phyloP scores from a whole-genome alignment of 1,140 invertebrate genomes.

The Drosophila rufa region DNA sequence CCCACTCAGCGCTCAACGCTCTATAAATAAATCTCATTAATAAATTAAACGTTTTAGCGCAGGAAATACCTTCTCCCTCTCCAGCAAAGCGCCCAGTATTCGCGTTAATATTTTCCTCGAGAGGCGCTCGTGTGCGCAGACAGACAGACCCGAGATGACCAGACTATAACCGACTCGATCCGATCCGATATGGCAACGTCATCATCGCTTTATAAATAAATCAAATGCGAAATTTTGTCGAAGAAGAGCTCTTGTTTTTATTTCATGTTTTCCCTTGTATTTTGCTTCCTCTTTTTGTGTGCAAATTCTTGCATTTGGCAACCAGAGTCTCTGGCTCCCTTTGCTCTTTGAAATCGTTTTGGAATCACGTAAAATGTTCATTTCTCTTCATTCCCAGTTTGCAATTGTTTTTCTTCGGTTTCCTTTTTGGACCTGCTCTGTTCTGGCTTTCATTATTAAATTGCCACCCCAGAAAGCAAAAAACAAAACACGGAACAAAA shows the following conservation, averaged over 20 bases:
- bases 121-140: conserved; percentile 34
- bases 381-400: conserved; percentile 62
- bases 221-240: conserved; percentile 35
- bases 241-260: conserved; percentile 22
- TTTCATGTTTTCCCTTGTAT: conserved; percentile 11
- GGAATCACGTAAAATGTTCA: conserved; percentile 60
- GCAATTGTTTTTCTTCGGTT: conserved; percentile 41
- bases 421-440: background rate
- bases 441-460: conserved; percentile 51
- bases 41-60: conserved; percentile 80
- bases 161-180: conserved; percentile 19
- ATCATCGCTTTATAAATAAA: conserved; percentile 62
- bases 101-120: conserved; percentile 20
- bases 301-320: conserved; percentile 31
- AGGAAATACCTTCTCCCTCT: conserved; percentile 59
- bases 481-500: conserved; percentile 1
- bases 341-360: conserved; percentile 6
- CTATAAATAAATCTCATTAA: conserved; percentile 84
- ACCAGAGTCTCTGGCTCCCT: background rate
- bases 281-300: background rate
- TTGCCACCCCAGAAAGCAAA: conserved; percentile 16
- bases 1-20: conserved; percentile 36
- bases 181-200: conserved; percentile 36
- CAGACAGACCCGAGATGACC: conserved; percentile 26
- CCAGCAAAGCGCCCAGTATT: background rate